Evolutionary conservation across 2,113 vertebrate species (phyloP).

Genomic region (Mionectes macconnelli): DNA sequence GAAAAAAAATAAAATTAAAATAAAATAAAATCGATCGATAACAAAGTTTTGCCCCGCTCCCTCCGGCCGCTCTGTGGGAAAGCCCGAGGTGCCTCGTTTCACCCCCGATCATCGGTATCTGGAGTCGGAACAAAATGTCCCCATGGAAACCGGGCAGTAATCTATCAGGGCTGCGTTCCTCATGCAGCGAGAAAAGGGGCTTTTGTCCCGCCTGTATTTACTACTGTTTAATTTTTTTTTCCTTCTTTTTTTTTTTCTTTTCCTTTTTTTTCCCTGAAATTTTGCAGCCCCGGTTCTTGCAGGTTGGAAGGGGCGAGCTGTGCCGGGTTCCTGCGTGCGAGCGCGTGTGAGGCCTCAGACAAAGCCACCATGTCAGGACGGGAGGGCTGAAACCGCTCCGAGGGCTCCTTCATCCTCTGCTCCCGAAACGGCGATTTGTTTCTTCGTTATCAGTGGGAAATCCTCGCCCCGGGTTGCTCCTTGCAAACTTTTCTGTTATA

Average conservation of each 20-base stretch:
- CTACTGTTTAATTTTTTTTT: slow-evolving; percentile 51
- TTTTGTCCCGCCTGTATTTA: slow-evolving; percentile 68
- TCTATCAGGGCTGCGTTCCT: slow-evolving; percentile 64
- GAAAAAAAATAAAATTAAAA: background rate
- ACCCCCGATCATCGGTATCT: slow-evolving; percentile 44
- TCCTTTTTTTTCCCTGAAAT: background rate
- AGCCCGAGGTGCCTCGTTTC: slow-evolving; percentile 18
- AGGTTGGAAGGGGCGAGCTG: background rate
- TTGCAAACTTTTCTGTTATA: background rate
- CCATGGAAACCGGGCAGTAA: slow-evolving; percentile 77
- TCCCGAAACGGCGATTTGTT: background rate
- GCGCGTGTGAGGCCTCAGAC: slow-evolving; percentile 58
- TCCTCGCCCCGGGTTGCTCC: background rate
- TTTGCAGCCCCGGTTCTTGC: background rate
- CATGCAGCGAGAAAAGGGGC: slow-evolving; percentile 47
- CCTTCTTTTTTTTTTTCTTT: background rate
- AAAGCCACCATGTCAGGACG: slow-evolving; percentile 41
- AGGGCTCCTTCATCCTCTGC: background rate
- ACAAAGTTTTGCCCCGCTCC: background rate
- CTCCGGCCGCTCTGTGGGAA: background rate
- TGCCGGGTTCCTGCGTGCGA: background rate
- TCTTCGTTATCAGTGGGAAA: background rate
- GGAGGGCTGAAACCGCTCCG: background rate
- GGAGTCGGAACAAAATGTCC: slow-evolving; percentile 70
- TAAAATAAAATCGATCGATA: background rate